Evolutionary conservation across 2,113 vertebrate species (phyloP), one percentile per base, ranked within the genome.

Genomic region (Fregetta grallaria): DNA sequence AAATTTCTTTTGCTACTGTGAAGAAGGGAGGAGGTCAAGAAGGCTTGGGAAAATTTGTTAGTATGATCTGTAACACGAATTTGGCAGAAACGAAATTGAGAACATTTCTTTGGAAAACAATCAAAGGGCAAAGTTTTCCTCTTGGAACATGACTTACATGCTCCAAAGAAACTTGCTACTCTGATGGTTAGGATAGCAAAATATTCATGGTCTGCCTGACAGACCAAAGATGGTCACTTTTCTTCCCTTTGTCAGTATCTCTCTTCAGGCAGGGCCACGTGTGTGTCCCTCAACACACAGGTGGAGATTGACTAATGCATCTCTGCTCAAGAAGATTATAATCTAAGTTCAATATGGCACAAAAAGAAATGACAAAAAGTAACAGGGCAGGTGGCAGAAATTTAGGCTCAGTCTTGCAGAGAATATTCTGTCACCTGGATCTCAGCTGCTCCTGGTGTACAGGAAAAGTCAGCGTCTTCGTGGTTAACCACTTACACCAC

Each of bases 91-190:
- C 92, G 67, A 83, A 97, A 97, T 88, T 56, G 89, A 95, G 94
- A 96, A 95, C 89, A 94, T 97, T 95, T 97, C 47, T 94, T 94
- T 97, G 96, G 95, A 97, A 97, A 91, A 90, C 92, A 97, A 97
- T 96, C 93, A 97, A 97, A 97, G 95, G 87, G 73, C 87, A 93
- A 94, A 95, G 84, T 96, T 96, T 91, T 97, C 92, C 93, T 94
- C 76, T 89, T 50, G 45, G 92, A 97, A 79, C 90, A 83, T 26
- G 61, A 95, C 59, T 96, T 95, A 90, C n/a, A 71, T 32, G 42
- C 73, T 95, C 79, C 75, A 86, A 80, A 84, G 74, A 94, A 91
- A 83, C 79, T 95, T 63, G 63, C 36, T 72, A 75, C 66, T 91
- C 89, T 50, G 83, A 92, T 88, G 70, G 87, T 81, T 70, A 93